Conservation (phyloP, 2,113 vertebrate genomes). For the Lichenostomus cassidix region DNA sequence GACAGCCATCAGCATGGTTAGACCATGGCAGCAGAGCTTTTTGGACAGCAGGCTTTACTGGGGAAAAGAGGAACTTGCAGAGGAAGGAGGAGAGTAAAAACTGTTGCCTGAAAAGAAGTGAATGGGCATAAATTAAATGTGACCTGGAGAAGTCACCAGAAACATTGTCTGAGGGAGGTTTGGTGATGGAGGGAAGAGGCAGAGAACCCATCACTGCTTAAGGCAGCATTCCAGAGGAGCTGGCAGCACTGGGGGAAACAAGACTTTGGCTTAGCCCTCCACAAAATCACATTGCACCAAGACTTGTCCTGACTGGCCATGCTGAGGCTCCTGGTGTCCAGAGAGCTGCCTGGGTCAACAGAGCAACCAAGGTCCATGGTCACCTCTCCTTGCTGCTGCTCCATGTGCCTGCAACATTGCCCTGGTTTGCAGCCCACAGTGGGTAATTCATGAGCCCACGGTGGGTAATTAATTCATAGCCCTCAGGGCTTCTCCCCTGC, state of each 20-base stretch:
- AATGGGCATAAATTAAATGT: not conserved
- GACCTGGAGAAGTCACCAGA: not conserved
- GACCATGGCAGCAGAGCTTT: not conserved
- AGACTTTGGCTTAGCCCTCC: not conserved
- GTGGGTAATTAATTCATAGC: not conserved
- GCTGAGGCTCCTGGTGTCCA: not conserved
- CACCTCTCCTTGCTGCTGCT: not conserved
- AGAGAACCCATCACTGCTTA: not conserved
- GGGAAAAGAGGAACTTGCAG: not conserved
- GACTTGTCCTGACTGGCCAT: not conserved
- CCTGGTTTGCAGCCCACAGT: not conserved
- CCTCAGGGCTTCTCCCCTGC: not conserved
- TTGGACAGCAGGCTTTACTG: not conserved
- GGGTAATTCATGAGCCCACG: no score
- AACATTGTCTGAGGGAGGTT: not conserved
- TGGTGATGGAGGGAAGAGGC: not conserved
- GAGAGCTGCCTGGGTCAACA: not conserved
- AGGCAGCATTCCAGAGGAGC: rapidly evolving
- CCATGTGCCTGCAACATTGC: not conserved
- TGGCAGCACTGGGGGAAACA: not conserved
- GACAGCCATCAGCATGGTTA: not conserved
- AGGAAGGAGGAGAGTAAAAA: not conserved
- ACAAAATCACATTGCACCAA: not conserved
- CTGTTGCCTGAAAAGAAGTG: not conserved
- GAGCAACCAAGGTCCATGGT: rapidly evolving